Evolutionary conservation across 1,140 invertebrate species (phyloP).

Genomic region (Zaprionus davidi): DNA sequence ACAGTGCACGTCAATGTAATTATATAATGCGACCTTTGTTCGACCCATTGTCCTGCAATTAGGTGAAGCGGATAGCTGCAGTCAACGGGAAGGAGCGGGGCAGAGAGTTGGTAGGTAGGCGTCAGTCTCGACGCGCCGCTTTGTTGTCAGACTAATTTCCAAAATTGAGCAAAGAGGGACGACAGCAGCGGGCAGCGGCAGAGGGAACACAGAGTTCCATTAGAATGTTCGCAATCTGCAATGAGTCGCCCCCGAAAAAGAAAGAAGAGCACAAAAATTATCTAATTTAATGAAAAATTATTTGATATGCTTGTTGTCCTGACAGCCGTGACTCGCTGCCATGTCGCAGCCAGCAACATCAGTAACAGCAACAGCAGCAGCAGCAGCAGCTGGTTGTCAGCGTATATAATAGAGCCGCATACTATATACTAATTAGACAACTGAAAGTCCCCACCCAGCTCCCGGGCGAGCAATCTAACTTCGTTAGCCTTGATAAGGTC

Average conservation of each 20-base stretch:
- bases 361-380: not conserved
- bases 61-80: constrained; percentile 2
- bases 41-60: constrained; percentile 62
- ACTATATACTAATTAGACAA: constrained; percentile 42
- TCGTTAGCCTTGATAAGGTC: constrained; percentile 25
- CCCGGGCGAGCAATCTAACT: constrained; percentile 28
- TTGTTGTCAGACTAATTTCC: constrained; percentile 57
- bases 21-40: constrained; percentile 62
- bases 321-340: constrained; percentile 25
- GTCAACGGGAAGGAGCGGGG: not conserved
- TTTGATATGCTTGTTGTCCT: constrained; percentile 42
- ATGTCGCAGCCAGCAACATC: not conserved
- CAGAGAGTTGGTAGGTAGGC: constrained; percentile 1
- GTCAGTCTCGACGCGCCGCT: constrained; percentile 17
- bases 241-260: not conserved
- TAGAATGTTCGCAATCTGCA: constrained; percentile 24
- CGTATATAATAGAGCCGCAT: constrained; percentile 9
- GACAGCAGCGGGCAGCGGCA: no score
- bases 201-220: not conserved
- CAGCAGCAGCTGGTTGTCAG: not conserved
- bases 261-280: constrained; percentile 6
- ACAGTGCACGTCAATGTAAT: constrained; percentile 49
- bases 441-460: constrained; percentile 5
- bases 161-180: constrained; percentile 33
- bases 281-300: constrained; percentile 49